Base-by-base conservation (phyloP, 2,113 vertebrate genomes). In the Lethenteron reissneri region DNA sequence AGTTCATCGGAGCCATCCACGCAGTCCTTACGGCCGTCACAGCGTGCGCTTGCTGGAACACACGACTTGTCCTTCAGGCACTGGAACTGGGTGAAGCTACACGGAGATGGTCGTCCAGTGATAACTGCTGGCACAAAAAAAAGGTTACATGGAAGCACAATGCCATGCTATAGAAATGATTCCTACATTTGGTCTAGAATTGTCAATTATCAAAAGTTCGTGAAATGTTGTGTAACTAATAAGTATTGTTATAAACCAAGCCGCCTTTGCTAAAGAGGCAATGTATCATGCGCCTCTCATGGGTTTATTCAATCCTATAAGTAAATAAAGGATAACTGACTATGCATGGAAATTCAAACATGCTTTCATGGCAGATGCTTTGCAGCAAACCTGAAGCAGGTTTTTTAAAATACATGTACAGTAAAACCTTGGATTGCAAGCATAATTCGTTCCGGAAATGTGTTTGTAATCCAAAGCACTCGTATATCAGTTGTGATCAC, bases 1-100 rank as follows among this genome's bases (percentile, higher is more conserved):
- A 79, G 78, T 79, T 99, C 94, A 0, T 99, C 94, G 0, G 85
- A 89, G 71, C 85, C 81, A 0, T 90, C 92, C 76, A 79, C 83
- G 76, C 94, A 99, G 75, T 99, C 85, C 9, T 11, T n/a, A 6
- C 74, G 81, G 0, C 90, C 87, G 0, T 99, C 89, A 0, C 94
- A 99, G 3, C 79, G 83, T 78, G 87, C 90, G 91, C 91, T 97
- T 79, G 87, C 88, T 1, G 89, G 87, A 70, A 99, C 86, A 74
- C 94, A 99, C 74, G 73, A 83, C 73, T 81, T 82, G 1, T 85
- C 84, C 2, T 82, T 83, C 59, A 71, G 82, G 72, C 92, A 99
- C 73, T 81, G 79, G 11, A 97, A 97, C 80, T 97, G 87, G 12
- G 83, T 85, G 13, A 68, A 68, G 25, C 60, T 15, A 64, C 64